Percentiles rank a stretch among this genome's conserved stretches.
These are phyloP conservation scores for Caprella mutica DNA, from an alignment of 2,888 invertebrate species.

Conservation along the genomic window DNA sequence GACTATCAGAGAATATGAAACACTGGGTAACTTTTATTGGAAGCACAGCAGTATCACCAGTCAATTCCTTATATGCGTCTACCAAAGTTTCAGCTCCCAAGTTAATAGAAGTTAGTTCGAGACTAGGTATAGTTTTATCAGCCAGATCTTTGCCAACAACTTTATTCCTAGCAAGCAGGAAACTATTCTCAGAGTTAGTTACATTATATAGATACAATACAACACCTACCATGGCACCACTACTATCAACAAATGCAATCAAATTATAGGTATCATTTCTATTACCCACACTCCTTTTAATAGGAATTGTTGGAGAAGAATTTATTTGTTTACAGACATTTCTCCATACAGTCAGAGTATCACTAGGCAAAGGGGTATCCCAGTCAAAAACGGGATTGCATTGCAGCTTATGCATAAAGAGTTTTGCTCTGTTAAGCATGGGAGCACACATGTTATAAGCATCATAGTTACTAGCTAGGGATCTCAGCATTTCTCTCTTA, in stretches of 20 bases:
- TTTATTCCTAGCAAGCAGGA: neutral
- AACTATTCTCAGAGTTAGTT: neutral
- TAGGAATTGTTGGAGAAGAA: neutral
- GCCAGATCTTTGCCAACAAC: neutral
- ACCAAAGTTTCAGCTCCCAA: neutral
- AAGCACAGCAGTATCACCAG: no score
- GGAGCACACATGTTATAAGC: neutral
- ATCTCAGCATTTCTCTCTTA: neutral
- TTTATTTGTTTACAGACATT: neutral
- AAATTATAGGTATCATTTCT: neutral
- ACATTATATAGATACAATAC: neutral
- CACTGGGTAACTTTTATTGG: no score
- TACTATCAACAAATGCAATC: neutral
- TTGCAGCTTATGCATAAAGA: neutral
- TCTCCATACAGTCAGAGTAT: neutral
- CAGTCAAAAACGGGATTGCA: neutral
- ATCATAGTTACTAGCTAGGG: neutral
- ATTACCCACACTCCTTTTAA: neutral
- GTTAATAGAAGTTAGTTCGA: neutral
- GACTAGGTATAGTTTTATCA: neutral
- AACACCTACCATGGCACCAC: neutral
- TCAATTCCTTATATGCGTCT: neutral
- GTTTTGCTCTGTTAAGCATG: neutral
- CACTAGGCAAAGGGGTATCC: neutral
- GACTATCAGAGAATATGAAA: no score